Evolutionary conservation across 2,797 vertebrate species (phyloP).

Genomic region (Erpetoichthys calabaricus): DNA sequence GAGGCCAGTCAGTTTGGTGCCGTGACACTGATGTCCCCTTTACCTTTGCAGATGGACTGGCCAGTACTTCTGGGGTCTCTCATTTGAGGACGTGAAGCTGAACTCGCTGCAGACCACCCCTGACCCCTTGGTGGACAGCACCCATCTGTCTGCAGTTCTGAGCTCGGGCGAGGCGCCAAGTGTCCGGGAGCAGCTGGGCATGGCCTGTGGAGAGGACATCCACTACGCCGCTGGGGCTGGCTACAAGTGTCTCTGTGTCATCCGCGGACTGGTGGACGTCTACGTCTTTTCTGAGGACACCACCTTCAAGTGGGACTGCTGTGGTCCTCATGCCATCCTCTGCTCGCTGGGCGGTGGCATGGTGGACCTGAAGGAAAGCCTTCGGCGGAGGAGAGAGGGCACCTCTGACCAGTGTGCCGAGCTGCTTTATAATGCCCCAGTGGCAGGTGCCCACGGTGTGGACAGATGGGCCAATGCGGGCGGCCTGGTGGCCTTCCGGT

Average conservation of each 20-base stretch:
- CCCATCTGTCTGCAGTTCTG: constrained; percentile 29
- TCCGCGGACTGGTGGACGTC: constrained; percentile 35
- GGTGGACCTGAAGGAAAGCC: constrained; percentile 30
- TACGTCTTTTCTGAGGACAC: constrained; percentile 45
- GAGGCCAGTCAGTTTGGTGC: not conserved
- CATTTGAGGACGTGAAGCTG: constrained; percentile 27
- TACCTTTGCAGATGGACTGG: constrained; percentile 27
- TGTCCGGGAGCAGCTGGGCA: constrained; percentile 21
- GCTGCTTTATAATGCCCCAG: constrained; percentile 32
- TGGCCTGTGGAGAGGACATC: constrained; percentile 20
- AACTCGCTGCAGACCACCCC: constrained; percentile 18
- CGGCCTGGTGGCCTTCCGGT: constrained; percentile 40
- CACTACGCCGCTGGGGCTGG: constrained; percentile 38
- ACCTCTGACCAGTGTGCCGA: constrained; percentile 21
- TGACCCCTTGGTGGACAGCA: not conserved
- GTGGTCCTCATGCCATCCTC: constrained; percentile 38
- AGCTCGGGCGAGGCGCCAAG: constrained; percentile 31
- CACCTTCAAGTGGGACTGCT: constrained; percentile 46
- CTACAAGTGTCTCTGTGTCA: constrained; percentile 43
- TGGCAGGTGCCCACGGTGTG: constrained; percentile 22
- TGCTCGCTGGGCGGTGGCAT: constrained; percentile 40
- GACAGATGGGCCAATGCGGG: constrained; percentile 40
- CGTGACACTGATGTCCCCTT: not conserved
- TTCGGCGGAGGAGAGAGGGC: constrained; percentile 13
- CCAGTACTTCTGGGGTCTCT: constrained; percentile 31